Percentiles rank a stretch among this genome's conserved stretches.
Evolutionary conservation across 2,797 vertebrate genomes (phyloP).

Genomic region (Sparidentex hasta): DNA sequence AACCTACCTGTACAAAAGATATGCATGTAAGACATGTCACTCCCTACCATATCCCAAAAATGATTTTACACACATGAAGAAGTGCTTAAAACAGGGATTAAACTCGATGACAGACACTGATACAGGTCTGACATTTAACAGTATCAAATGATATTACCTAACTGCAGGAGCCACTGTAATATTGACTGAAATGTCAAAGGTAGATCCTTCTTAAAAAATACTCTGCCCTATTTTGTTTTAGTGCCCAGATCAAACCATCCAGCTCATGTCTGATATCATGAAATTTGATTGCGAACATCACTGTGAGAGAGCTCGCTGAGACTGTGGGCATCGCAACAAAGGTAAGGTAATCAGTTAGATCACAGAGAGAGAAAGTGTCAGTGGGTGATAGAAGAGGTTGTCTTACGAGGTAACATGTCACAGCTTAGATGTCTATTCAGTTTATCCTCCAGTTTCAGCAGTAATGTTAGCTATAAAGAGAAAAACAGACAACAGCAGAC

Average conservation of each 20-base stretch:
- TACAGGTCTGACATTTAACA: neutral
- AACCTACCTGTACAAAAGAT: neutral
- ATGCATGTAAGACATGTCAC: neutral
- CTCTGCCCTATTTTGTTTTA: neutral
- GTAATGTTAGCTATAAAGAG: conserved; percentile 89
- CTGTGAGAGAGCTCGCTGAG: neutral
- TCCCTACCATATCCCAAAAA: neutral
- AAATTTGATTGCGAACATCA: conserved; percentile 1
- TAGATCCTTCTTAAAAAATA: neutral
- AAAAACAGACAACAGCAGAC: conserved; percentile 29
- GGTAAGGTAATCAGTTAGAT: neutral
- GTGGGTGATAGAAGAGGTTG: conserved; percentile 6
- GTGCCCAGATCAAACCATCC: neutral
- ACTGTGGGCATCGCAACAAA: too few relatives aligned
- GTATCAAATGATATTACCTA: neutral
- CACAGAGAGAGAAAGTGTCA: conserved; percentile 1
- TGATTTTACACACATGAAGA: neutral
- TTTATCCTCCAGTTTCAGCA: conserved; percentile 99
- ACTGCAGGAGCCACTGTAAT: neutral
- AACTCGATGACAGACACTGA: neutral
- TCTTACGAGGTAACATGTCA: conserved; percentile 92
- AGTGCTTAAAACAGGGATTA: neutral
- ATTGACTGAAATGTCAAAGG: conserved; percentile 1
- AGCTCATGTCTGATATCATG: neutral
- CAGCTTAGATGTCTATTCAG: conserved; percentile 98